Percentiles rank a stretch among this genome's conserved stretches.
These are phyloP conservation scores for Tetrapedia diversipes DNA, from an alignment of 2,888 invertebrate genomes.

Conservation along the genomic window DNA sequence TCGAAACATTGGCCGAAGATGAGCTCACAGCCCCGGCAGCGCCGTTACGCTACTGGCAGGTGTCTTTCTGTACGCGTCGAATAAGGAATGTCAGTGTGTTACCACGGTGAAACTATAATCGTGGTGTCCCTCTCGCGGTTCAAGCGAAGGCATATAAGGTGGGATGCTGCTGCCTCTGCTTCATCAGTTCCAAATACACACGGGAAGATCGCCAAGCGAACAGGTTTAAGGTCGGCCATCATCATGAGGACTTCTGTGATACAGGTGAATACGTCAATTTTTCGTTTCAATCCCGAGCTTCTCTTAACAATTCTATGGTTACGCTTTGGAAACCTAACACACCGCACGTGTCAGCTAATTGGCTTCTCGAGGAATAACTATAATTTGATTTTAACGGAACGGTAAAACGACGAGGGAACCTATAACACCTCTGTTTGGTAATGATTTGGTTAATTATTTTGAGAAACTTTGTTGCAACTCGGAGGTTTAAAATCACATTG, in stretches of 20 bases:
- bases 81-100: conserved; percentile 70
- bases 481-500: too few species aligned
- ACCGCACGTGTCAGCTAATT: neutral
- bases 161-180: conserved; percentile 81
- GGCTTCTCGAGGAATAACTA: too few species aligned
- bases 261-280: conserved; percentile 72
- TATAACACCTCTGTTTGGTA: too few species aligned
- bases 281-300: neutral
- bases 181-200: conserved; percentile 81
- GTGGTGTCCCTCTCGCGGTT: conserved; percentile 74
- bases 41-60: conserved; percentile 73
- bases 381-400: too few species aligned
- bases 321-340: neutral
- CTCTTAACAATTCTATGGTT: neutral
- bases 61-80: conserved; percentile 71
- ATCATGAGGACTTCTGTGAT: conserved; percentile 75
- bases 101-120: conserved; percentile 75
- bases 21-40: conserved; percentile 3
- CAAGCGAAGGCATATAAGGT: conserved; percentile 82
- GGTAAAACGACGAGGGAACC: too few species aligned
- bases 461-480: too few species aligned
- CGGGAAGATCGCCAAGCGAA: conserved; percentile 77
- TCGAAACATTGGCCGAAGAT: conserved; percentile 10
- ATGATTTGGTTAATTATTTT: too few species aligned
- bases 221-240: conserved; percentile 73